These are phyloP conservation scores for Oxyruncus cristatus DNA, from an alignment of 2,113 vertebrate species.

Conservation along the genomic window DNA sequence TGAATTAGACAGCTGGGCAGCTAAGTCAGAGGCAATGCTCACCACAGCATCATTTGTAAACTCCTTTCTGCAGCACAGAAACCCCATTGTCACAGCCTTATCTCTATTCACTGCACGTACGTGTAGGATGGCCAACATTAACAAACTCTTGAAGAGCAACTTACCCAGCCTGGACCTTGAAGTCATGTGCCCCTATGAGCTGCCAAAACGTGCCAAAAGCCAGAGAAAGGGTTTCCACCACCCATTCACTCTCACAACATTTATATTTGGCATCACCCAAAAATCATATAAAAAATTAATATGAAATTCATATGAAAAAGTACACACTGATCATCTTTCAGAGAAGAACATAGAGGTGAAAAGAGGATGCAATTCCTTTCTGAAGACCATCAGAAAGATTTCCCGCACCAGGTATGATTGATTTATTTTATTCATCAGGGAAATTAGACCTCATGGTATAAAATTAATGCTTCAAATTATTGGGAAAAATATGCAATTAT, in stretches of 20 bases:
- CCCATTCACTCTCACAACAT: neutral
- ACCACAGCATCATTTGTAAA: neutral
- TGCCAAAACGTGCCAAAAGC: neutral
- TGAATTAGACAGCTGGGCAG: neutral
- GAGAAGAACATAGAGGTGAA: neutral
- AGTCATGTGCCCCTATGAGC: neutral
- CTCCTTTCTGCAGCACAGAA: neutral
- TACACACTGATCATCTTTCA: neutral
- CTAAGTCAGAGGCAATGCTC: neutral
- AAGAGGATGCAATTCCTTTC: neutral
- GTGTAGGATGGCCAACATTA: neutral
- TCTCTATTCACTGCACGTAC: neutral
- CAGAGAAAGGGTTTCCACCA: neutral
- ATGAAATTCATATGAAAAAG: neutral
- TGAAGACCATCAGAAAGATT: neutral
- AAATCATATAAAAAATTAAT: neutral
- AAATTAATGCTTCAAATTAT: neutral
- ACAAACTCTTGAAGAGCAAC: neutral
- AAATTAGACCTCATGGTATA: neutral
- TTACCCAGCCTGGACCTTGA: neutral
- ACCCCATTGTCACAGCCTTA: neutral
- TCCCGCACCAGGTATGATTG: neutral
- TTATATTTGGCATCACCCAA: neutral
- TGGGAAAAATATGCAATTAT: neutral
- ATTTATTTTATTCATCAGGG: neutral